A percentile compares a stretch with the other conserved stretches of the same genome.
Conservation (phyloP, 2,797 vertebrate species). For the Ciconia nigra region DNA sequence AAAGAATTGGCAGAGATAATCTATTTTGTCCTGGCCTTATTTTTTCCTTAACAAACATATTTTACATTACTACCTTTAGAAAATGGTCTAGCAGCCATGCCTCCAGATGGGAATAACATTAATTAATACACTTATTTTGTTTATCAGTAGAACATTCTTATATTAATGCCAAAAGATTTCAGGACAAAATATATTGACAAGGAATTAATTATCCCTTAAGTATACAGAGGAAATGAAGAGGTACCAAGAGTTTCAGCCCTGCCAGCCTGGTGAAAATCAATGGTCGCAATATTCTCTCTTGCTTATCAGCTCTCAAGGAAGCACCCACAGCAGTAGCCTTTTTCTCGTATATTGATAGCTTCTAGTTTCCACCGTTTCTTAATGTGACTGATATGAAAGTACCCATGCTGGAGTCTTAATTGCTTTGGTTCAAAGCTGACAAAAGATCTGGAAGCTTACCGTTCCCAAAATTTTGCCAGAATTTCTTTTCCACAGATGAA, state of each 20-base stretch:
- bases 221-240: neutral
- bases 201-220: neutral
- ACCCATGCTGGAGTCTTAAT: neutral
- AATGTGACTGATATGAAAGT: neutral
- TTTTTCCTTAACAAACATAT: neutral
- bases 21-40: neutral
- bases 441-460: neutral
- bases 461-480: neutral
- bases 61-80: neutral
- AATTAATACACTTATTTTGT: neutral
- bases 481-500: neutral
- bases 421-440: neutral
- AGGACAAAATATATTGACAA: neutral
- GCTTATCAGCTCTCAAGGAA: neutral
- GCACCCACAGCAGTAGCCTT: neutral
- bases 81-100: neutral
- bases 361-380: neutral
- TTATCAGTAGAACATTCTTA: conserved; percentile 2
- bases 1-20: neutral
- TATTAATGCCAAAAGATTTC: conserved; percentile 5
- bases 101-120: neutral
- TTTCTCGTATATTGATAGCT: neutral
- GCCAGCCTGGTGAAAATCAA: neutral
- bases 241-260: neutral
- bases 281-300: neutral